Conservation (phyloP, 2,888 invertebrate species). For the Pasiphila rectangulata region DNA sequence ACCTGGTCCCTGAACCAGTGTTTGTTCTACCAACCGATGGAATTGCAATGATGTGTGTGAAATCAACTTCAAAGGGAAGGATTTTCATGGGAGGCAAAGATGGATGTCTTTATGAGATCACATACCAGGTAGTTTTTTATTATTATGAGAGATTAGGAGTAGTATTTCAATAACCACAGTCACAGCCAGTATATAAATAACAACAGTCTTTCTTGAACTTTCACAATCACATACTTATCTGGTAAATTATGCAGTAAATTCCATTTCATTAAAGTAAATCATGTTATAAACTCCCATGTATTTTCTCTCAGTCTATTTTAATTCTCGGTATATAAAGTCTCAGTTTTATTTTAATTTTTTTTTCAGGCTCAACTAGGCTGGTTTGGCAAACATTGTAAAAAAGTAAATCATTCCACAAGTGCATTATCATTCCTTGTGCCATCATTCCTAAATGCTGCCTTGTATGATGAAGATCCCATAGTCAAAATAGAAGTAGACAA, state of each 20-base stretch:
- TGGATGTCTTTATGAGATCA: slow-evolving; percentile 96
- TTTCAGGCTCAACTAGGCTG: slow-evolving; percentile 90
- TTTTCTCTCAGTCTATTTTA: no score
- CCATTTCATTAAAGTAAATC: no score
- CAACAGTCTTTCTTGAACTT: no score
- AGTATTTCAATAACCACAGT: no score
- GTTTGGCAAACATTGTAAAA: slow-evolving; percentile 97
- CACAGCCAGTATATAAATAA: no score
- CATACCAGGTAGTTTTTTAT: slow-evolving; percentile 86
- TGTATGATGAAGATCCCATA: slow-evolving; percentile 93
- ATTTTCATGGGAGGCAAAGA: slow-evolving; percentile 97
- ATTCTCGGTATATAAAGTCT: no score
- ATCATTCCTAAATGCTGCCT: slow-evolving; percentile 91
- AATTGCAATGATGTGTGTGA: slow-evolving; percentile 89
- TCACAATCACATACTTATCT: no score
- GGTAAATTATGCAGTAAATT: no score
- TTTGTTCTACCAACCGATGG: slow-evolving; percentile 96
- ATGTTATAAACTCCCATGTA: no score
- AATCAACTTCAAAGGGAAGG: slow-evolving; percentile 90
- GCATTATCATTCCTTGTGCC: slow-evolving; percentile 93
- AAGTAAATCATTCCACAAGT: slow-evolving; percentile 95
- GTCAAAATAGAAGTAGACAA: slow-evolving; percentile 94
- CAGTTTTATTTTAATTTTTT: slow-evolving; percentile 1
- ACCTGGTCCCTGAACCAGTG: slow-evolving; percentile 96
- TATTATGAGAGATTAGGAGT: no score